Base-by-base conservation (phyloP, 2,888 invertebrate species). In the Junonia oenone region DNA sequence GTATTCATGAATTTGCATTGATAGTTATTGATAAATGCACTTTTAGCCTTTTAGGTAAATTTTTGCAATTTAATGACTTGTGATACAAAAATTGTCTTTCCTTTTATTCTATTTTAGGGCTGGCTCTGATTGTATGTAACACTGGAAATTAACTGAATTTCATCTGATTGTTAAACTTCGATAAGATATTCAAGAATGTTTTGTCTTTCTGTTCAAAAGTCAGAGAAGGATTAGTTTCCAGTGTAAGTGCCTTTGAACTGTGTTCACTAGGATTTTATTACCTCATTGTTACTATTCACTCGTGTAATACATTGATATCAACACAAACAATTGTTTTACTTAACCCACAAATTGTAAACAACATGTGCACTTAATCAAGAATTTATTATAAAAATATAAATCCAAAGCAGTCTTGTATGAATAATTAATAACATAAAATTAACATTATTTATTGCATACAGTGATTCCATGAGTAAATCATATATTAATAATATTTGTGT, bases 231-330 rank as follows among this genome's bases (percentile, higher is more conserved):
- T 38, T 9, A n/a, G 4, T 40, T 40, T 17, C 38, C 9, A 40
- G 19, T 5, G 17, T 40, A 29, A 45, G 78, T 79, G 80, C 81
- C 79, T 80, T 73, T 57, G 46, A 58, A 49, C 66, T 68, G 74
- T 76, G 74, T 77, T 76, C 70, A 70, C 58, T 52, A 65, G 63
- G 61, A 62, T 64, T 61, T 67, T 69, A 77, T 81, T 80, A 79
- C 75, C 78, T 72, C 68, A 68, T 71, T 79, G 71, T 80, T 76
- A 65, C 72, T 63, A 59, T 68, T 57, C 59, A 33, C 31, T 29
- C 15, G 14, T 27, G 22, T 19, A 60, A 59, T 61, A 61, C 50
- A 61, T 56, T 61, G 40, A 46, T 27, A 50, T 17, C 27, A 11
- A 50, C 11, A 31, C 2, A n/a, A n/a, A 2, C 5, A 5, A 13